Evolutionary conservation across 2,797 vertebrate genomes (phyloP), one percentile per base, ranked within the genome.

Genomic region (Hippopotamyrus pictus): DNA sequence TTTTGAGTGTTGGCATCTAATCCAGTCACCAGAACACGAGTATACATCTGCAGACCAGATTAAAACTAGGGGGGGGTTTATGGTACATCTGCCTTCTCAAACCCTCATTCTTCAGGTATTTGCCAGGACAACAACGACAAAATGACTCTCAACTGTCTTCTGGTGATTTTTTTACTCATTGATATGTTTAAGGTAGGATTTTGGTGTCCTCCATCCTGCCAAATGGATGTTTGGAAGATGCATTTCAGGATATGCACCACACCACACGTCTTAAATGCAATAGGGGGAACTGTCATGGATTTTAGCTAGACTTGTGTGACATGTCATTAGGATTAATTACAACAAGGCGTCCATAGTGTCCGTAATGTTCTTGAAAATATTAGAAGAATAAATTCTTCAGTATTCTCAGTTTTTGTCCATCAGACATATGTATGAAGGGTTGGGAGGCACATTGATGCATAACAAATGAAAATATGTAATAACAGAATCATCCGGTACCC

Each of bases 11-110:
- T 87, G 84, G 12, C 33, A 53, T 48, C 12, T 51, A 46, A 51
- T 65, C 46, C 54, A 19, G 22, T 53, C 82, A 48, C 57, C 14
- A 48, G 54, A 2, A 48, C 25, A 29, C 46, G 5, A 53, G 19
- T 62, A 46, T 73, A 48, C 84, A 87, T 86, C 89, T 76, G 89
- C 17, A 14, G 25, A n/a, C 83, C 89, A 89, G 89, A 86, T 54
- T 86, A 69, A 73, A 87, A 29, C 33, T 29, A 0, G 9, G 57
- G 50, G 50, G 57, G 50, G 2, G 57, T 12, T 29, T 50, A 29
- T 12, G 14, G 82, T 22, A 11, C 44, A 29, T 84, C 19, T 84
- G 82, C 9, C 89, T 46, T 44, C 25, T 69, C 82, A 33, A 48
- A 25, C 29, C 53, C n/a, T 85, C 79, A 4, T 86, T 25, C 57